Evolutionary conservation across 2,888 invertebrate species (phyloP).

Genomic region (Drosophila greeni): DNA sequence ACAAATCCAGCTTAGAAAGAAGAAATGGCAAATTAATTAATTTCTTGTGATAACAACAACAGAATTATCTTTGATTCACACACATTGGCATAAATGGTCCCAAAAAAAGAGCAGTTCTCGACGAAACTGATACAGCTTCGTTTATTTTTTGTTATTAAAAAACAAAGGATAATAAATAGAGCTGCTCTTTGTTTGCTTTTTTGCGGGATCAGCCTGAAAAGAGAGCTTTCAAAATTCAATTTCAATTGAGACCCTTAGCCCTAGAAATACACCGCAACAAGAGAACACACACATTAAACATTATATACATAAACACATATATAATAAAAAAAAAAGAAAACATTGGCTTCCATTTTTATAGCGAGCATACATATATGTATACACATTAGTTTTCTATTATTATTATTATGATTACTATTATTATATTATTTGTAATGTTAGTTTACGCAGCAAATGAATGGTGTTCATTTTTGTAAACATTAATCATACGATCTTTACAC

Average conservation of each 20-base stretch:
- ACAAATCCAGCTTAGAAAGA: slow-evolving; percentile 32
- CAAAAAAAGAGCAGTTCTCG: neutral
- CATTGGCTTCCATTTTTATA: slow-evolving; percentile 70
- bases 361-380: slow-evolving; percentile 45
- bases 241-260: slow-evolving; percentile 49
- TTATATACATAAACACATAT: slow-evolving; percentile 4
- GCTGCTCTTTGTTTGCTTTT: slow-evolving; percentile 1
- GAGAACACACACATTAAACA: slow-evolving; percentile 33
- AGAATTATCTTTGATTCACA: slow-evolving; percentile 29
- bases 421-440: slow-evolving; percentile 40
- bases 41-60: slow-evolving; percentile 63
- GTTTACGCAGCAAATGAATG: slow-evolving; percentile 40
- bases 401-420: slow-evolving; percentile 26
- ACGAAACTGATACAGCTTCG: slow-evolving; percentile 57
- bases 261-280: slow-evolving; percentile 25
- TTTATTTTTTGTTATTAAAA: neutral
- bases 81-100: slow-evolving; percentile 8
- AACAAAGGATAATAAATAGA: slow-evolving; percentile 1
- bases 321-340: slow-evolving; percentile 12
- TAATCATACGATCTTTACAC: slow-evolving; percentile 28
- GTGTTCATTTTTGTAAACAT: slow-evolving; percentile 46
- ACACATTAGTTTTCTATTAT: slow-evolving; percentile 55
- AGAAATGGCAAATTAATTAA: slow-evolving; percentile 57
- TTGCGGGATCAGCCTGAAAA: slow-evolving; percentile 27
- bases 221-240: slow-evolving; percentile 59